Conservation (phyloP, 1,140 invertebrate species). For the Drosophila nigrodunni region DNA sequence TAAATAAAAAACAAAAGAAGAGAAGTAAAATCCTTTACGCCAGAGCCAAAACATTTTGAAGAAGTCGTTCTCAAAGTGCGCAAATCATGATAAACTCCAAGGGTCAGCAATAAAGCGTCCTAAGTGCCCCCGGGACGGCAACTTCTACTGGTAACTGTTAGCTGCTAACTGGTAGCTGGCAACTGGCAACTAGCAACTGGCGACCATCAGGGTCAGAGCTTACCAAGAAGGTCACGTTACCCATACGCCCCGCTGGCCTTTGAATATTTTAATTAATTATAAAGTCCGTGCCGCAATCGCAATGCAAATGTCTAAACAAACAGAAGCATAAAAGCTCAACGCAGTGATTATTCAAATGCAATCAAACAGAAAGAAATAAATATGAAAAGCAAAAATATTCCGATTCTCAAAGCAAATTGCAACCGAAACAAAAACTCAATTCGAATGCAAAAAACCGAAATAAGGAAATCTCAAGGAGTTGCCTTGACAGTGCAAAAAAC, state of each 20-base stretch:
- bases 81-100: constrained; percentile 59
- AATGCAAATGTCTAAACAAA: constrained; percentile 40
- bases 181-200: neutral
- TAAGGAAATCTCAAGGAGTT: neutral
- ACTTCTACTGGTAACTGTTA: neutral
- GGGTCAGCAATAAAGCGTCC: constrained; percentile 47
- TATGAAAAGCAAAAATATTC: constrained; percentile 32
- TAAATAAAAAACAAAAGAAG: too few species aligned
- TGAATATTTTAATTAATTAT: constrained; percentile 81
- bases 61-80: constrained; percentile 28
- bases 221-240: constrained; percentile 25
- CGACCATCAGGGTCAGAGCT: constrained; percentile 9
- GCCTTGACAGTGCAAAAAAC: neutral
- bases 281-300: constrained; percentile 26
- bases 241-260: constrained; percentile 52
- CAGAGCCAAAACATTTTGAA: constrained; percentile 12
- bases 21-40: constrained; percentile 30
- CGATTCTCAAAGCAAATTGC: constrained; percentile 20
- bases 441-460: neutral
- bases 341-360: constrained; percentile 60
- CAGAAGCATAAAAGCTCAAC: constrained; percentile 30
- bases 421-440: neutral
- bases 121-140: constrained; percentile 30
- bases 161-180: neutral
- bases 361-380: constrained; percentile 38